phyloP scores from a whole-genome alignment of 2,888 invertebrate genomes.

The Prenolepis imparis region DNA sequence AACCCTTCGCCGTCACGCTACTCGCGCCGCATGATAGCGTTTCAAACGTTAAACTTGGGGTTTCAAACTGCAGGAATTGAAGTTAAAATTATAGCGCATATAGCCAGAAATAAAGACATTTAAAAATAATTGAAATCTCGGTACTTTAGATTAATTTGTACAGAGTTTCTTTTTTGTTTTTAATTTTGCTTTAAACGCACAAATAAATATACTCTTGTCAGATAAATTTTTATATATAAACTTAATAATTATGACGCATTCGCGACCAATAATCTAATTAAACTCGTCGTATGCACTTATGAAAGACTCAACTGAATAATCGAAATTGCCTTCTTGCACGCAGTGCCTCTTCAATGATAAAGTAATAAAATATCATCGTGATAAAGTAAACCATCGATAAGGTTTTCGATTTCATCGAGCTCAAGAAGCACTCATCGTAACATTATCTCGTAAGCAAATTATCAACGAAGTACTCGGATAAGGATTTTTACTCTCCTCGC shows the following conservation, averaged over 20 bases:
- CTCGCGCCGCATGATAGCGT: neutral
- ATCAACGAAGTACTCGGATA: conserved; percentile 20
- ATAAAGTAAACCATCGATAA: conserved; percentile 29
- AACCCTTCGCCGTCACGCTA: conserved; percentile 40
- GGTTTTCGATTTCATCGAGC: conserved; percentile 30
- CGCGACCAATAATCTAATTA: conserved; percentile 3
- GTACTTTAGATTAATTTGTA: neutral
- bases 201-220: neutral
- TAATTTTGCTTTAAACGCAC: neutral
- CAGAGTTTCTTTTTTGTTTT: neutral
- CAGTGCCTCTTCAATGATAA: conserved; percentile 18
- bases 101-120: neutral
- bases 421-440: conserved; percentile 7
- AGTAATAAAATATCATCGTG: conserved; percentile 25
- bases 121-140: neutral
- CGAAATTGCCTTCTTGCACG: neutral
- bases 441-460: conserved; percentile 31
- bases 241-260: neutral
- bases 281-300: neutral
- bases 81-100: neutral
- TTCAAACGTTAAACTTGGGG: conserved; percentile 29
- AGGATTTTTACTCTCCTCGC: conserved; percentile 20
- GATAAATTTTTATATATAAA: neutral
- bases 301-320: neutral
- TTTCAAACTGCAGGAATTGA: neutral